Conservation (phyloP, 2,888 invertebrate genomes). For the Mythimna loreyi region DNA sequence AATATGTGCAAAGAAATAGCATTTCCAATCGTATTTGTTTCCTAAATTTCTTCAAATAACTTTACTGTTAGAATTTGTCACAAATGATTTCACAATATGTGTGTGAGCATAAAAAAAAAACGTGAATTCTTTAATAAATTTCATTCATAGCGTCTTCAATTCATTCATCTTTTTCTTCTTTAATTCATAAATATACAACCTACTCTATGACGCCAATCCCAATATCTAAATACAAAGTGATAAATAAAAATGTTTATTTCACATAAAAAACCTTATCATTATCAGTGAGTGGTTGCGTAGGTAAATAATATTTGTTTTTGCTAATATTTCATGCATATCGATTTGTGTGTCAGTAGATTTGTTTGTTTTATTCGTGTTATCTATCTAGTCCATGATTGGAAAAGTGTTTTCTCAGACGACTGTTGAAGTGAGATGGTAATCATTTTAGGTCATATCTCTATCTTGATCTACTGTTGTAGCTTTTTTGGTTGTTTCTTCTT, state of each 20-base stretch:
- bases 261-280: constrained; percentile 60
- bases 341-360: constrained; percentile 60
- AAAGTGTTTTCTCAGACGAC: neutral
- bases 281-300: constrained; percentile 51
- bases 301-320: constrained; percentile 62
- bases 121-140: neutral
- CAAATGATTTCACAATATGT: neutral
- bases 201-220: constrained; percentile 26
- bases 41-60: no score
- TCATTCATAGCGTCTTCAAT: neutral
- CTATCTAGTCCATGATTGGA: constrained; percentile 27
- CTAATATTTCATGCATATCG: constrained; percentile 48
- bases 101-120: neutral
- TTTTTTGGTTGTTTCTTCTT: neutral
- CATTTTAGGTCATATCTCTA: neutral
- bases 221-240: constrained; percentile 36
- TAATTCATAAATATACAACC: constrained; percentile 11
- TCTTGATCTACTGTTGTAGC: neutral
- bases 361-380: constrained; percentile 44
- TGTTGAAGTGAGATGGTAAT: constrained; percentile 10
- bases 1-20: no score
- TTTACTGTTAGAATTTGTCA: neutral
- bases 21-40: no score
- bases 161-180: constrained; percentile 3
- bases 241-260: constrained; percentile 63